A percentile compares a stretch with the other conserved stretches of the same genome.
phyloP scores from a whole-genome alignment of 1,140 invertebrate species.

The Belonocnema kinseyi region DNA sequence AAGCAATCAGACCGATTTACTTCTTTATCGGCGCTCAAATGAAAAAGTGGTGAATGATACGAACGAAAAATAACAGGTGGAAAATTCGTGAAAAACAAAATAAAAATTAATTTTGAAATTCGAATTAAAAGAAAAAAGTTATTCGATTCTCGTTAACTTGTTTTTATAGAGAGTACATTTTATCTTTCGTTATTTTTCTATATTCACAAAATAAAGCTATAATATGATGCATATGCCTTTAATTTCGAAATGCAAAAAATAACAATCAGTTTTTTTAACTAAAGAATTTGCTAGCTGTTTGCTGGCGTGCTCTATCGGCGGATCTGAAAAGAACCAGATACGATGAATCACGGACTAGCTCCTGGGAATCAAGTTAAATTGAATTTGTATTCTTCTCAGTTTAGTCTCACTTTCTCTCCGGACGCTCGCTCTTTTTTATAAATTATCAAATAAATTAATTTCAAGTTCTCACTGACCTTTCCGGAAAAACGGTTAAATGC shows the following conservation, averaged over 20 bases:
- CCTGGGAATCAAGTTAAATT: slow-evolving; percentile 24
- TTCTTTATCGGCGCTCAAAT: slow-evolving; percentile 8
- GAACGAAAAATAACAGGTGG: not conserved
- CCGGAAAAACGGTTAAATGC: not conserved
- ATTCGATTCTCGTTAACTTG: not conserved
- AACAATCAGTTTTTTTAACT: not conserved
- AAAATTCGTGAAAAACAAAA: not conserved
- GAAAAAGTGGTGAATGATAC: not conserved
- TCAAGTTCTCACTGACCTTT: not conserved
- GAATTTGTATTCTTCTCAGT: slow-evolving; percentile 8
- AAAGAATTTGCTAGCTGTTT: not conserved
- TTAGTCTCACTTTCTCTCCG: slow-evolving; percentile 16
- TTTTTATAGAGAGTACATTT: not conserved
- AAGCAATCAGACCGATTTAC: slow-evolving; percentile 15
- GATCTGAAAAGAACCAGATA: not conserved
- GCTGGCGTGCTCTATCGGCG: slow-evolving; percentile 23
- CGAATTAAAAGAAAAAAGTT: not conserved
- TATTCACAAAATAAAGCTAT: not conserved
- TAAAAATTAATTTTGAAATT: not conserved
- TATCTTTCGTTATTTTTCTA: not conserved
- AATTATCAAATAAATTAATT: not conserved
- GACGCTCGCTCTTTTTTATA: not conserved
- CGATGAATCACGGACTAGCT: slow-evolving; percentile 27
- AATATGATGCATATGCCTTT: not conserved
- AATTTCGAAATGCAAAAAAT: not conserved